phyloP scores from a whole-genome alignment of 2,113 vertebrate genomes.

The Phrynosoma blainvillii region DNA sequence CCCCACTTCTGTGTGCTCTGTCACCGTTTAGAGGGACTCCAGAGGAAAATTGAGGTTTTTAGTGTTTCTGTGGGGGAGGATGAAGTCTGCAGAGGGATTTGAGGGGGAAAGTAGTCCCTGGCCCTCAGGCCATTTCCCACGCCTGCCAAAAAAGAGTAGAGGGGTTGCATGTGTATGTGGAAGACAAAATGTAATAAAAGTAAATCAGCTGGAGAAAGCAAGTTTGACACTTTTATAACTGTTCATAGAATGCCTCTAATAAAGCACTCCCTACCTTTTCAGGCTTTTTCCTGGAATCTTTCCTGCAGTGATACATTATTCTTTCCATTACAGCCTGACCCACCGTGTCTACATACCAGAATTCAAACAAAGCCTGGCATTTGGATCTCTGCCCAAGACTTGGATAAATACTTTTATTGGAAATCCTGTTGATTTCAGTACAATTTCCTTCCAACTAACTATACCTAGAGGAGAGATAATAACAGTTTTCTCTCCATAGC shows the following conservation, averaged over 20 bases:
- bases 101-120: no score
- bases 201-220: background rate
- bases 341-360: background rate
- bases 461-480: background rate
- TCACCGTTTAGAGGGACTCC: no score
- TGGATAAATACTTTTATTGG: conserved; percentile 1
- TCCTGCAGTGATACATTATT: background rate
- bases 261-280: background rate
- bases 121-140: no score
- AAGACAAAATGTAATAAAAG: background rate
- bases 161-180: no score
- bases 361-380: background rate
- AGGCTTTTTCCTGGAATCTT: background rate
- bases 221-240: background rate
- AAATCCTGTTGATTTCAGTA: background rate
- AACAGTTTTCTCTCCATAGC: no score
- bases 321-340: conserved; percentile 4
- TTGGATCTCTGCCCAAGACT: background rate
- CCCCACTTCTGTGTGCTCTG: no score
- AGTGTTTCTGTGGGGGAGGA: no score
- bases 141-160: no score
- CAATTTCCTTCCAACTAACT: background rate
- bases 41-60: no score
- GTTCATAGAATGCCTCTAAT: background rate
- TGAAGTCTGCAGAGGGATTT: no score